Percentiles rank a stretch among this genome's conserved stretches.
Evolutionary conservation across 2,113 vertebrate species (phyloP).

Genomic region (Drymodes brunneopygia): DNA sequence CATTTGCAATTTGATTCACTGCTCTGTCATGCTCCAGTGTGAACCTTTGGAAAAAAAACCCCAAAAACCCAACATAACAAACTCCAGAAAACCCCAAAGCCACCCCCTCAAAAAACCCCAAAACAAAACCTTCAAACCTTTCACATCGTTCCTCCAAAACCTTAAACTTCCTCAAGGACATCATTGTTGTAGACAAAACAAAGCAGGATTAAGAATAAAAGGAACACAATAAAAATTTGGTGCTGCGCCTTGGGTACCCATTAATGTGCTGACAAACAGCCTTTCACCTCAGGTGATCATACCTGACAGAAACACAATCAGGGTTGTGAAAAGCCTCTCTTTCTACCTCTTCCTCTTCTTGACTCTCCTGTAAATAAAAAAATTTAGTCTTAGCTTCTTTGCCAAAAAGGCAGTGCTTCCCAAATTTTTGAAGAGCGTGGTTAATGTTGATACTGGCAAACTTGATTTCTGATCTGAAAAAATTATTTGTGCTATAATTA

Average conservation of each 20-base stretch:
- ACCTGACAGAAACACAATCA: not conserved
- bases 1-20: not conserved
- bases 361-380: not conserved
- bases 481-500: conserved; percentile 20
- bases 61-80: not conserved
- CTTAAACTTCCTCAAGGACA: not conserved
- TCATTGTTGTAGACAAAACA: no score
- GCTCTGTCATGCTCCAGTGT: not conserved
- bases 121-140: rapidly evolving
- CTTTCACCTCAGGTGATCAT: not conserved
- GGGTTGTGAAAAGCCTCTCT: not conserved
- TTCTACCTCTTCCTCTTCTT: not conserved
- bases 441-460: not conserved
- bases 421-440: not conserved
- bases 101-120: rapidly evolving
- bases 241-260: not conserved
- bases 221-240: not conserved
- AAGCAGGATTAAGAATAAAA: not conserved
- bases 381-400: not conserved
- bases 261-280: not conserved
- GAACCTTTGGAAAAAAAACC: not conserved
- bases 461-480: not conserved
- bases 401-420: not conserved
- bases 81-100: not conserved
- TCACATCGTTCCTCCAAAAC: no score